Conservation (phyloP, 1,140 invertebrate species). For the Drosophila ironensis region DNA sequence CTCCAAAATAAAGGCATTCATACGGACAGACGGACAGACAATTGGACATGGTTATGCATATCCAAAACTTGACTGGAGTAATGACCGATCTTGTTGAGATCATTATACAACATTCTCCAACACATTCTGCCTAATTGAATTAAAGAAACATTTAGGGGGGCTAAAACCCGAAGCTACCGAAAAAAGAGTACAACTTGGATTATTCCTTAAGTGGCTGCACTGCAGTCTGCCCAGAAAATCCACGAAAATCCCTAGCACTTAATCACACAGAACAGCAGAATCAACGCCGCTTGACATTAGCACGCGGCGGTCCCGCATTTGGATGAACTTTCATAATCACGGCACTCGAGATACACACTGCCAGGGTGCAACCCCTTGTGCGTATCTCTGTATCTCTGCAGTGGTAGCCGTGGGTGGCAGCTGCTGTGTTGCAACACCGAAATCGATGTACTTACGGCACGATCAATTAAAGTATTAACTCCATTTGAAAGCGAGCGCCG, state of each 20-base stretch:
- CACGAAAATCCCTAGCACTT: conserved; percentile 37
- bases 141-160: not conserved
- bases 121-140: not conserved
- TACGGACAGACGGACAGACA: too few relatives aligned
- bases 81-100: too few relatives aligned
- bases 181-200: conserved; percentile 1
- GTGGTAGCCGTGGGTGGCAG: conserved; percentile 50
- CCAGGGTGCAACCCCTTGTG: not conserved
- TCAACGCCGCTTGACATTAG: conserved; percentile 52
- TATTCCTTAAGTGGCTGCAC: conserved; percentile 26
- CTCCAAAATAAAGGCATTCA: too few relatives aligned
- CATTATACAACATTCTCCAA: not conserved
- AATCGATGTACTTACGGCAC: conserved; percentile 58
- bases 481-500: conserved; percentile 24
- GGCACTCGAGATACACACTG: conserved; percentile 3
- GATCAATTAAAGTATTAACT: conserved; percentile 68
- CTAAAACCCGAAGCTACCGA: not conserved
- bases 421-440: conserved; percentile 35
- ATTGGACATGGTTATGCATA: too few relatives aligned
- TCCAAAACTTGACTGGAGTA: too few relatives aligned
- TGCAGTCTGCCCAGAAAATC: conserved; percentile 2
- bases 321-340: conserved; percentile 28
- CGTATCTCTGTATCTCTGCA: not conserved
- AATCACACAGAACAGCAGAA: conserved; percentile 20
- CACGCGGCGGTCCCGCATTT: conserved; percentile 50